Conservation (phyloP, 2,113 vertebrate species). For the Bubalus kerabau region DNA sequence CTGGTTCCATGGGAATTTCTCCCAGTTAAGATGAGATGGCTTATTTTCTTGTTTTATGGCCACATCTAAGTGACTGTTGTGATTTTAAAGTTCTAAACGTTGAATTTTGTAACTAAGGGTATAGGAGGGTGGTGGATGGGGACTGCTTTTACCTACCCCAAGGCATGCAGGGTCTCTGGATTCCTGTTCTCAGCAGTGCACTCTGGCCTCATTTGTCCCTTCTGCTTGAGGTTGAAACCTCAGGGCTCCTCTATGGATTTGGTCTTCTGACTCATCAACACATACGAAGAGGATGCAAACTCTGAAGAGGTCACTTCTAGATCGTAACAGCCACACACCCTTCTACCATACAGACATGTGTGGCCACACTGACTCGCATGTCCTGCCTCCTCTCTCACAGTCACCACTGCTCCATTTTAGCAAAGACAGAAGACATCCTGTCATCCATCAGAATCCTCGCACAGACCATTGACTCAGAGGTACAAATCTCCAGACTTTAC, state of each 20-base stretch:
- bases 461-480: background rate
- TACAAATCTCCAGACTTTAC: background rate
- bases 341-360: rapidly evolving
- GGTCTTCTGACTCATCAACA: background rate
- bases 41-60: background rate
- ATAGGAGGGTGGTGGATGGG: background rate
- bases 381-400: background rate
- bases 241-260: background rate
- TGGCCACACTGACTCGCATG: no score
- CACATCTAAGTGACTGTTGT: background rate
- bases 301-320: background rate
- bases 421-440: background rate
- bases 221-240: background rate
- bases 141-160: background rate
- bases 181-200: background rate
- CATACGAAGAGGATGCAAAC: background rate
- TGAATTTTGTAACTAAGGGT: background rate
- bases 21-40: background rate
- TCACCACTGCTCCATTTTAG: background rate
- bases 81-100: background rate
- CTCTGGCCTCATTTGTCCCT: background rate
- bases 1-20: background rate
- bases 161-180: background rate
- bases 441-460: no score
- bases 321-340: background rate